Conservation (phyloP, 2,113 vertebrate species). For the Craseonycteris thonglongyai region DNA sequence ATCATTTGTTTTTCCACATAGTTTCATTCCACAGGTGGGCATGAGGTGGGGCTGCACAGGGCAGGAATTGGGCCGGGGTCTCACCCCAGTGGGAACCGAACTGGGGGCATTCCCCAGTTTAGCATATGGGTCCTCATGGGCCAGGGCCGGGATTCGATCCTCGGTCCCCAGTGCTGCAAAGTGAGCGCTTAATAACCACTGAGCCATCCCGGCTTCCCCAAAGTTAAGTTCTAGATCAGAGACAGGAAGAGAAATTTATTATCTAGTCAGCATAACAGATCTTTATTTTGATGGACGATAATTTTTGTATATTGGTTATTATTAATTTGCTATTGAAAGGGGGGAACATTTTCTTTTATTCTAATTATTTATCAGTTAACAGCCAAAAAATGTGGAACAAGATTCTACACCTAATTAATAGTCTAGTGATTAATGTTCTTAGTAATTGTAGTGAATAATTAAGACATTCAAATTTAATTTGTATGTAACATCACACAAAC, state of each 20-base stretch:
- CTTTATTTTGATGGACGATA: neutral
- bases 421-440: neutral
- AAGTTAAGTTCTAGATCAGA: neutral
- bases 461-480: neutral
- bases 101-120: too few relatives aligned
- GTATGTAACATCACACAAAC: neutral
- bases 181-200: too few relatives aligned
- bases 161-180: too few relatives aligned
- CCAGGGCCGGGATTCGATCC: too few relatives aligned
- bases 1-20: too few relatives aligned
- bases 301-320: neutral
- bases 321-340: neutral
- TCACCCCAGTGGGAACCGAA: too few relatives aligned
- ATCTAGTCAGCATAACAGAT: neutral
- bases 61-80: too few relatives aligned
- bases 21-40: too few relatives aligned
- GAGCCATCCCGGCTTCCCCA: too few relatives aligned
- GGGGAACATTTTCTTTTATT: neutral
- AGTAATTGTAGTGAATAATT: neutral
- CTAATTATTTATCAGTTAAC: neutral
- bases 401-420: neutral
- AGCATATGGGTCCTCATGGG: too few relatives aligned
- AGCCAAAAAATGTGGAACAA: neutral
- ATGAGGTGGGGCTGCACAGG: too few relatives aligned
- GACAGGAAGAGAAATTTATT: neutral